phyloP scores from a whole-genome alignment of 2,888 invertebrate genomes.

The Taphrorychus bicolor region DNA sequence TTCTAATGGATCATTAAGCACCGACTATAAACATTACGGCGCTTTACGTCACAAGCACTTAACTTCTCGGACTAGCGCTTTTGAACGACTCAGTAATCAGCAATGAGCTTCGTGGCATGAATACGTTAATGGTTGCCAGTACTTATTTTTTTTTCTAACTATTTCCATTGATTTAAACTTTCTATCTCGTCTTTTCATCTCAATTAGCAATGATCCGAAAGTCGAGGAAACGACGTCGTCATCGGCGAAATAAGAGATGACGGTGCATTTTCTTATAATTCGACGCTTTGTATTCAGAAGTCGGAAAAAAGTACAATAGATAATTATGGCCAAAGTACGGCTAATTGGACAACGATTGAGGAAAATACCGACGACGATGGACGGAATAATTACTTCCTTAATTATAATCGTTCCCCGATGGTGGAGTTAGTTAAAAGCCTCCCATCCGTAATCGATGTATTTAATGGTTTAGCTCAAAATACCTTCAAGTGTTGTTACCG shows the following conservation, averaged over 20 bases:
- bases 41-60: too few species aligned
- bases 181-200: too few species aligned
- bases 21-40: too few species aligned
- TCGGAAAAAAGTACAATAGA: constrained; percentile 3
- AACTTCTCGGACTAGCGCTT: too few species aligned
- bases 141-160: too few species aligned
- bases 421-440: not conserved
- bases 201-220: not conserved
- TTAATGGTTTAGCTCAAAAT: too few species aligned
- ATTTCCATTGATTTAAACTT: too few species aligned
- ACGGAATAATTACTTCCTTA: not conserved
- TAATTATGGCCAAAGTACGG: constrained; percentile 1
- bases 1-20: too few species aligned
- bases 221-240: not conserved
- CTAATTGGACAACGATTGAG: not conserved
- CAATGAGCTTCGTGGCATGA: too few species aligned
- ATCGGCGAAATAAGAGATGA: not conserved
- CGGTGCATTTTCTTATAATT: not conserved
- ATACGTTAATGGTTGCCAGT: too few species aligned
- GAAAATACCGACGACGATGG: not conserved
- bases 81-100: too few species aligned
- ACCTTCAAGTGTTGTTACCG: not conserved
- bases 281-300: not conserved
- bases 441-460: not conserved
- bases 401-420: not conserved